Conservation (phyloP, 2,113 vertebrate species). For the Acrocephalus arundinaceus region DNA sequence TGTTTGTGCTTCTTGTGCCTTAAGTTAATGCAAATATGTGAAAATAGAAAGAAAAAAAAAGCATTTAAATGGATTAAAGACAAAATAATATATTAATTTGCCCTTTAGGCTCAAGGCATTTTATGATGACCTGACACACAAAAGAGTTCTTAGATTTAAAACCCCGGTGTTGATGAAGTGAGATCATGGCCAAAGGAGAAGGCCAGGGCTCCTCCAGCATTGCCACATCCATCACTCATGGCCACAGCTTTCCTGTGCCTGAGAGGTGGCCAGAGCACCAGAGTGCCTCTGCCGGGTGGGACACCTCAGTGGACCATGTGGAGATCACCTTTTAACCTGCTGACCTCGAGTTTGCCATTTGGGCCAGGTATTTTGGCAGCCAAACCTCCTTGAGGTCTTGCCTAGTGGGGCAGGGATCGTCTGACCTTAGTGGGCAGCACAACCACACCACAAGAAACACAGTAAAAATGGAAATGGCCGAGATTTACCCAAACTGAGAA, state of each 20-base stretch:
- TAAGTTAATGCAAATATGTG: background rate
- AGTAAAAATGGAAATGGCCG: fast-evolving
- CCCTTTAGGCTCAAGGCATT: background rate
- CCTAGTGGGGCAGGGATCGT: background rate
- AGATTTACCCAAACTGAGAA: background rate
- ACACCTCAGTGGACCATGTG: background rate
- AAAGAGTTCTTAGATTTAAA: background rate
- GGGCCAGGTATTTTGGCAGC: background rate
- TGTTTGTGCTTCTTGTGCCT: background rate
- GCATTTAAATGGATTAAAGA: background rate
- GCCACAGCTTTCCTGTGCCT: background rate
- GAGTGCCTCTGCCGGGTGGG: background rate
- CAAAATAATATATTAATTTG: background rate
- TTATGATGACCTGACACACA: background rate
- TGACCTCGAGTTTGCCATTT: background rate
- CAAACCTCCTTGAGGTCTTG: background rate
- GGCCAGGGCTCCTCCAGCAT: background rate
- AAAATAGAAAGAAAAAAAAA: background rate
- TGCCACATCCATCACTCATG: background rate
- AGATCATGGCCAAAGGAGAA: background rate
- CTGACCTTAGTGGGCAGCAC: background rate
- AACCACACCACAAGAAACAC: fast-evolving
- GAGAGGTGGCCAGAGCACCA: background rate
- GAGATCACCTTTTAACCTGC: background rate
- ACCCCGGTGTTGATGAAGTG: background rate